phyloP scores from a whole-genome alignment of 2,113 vertebrate genomes.

The Climacteris rufus region DNA sequence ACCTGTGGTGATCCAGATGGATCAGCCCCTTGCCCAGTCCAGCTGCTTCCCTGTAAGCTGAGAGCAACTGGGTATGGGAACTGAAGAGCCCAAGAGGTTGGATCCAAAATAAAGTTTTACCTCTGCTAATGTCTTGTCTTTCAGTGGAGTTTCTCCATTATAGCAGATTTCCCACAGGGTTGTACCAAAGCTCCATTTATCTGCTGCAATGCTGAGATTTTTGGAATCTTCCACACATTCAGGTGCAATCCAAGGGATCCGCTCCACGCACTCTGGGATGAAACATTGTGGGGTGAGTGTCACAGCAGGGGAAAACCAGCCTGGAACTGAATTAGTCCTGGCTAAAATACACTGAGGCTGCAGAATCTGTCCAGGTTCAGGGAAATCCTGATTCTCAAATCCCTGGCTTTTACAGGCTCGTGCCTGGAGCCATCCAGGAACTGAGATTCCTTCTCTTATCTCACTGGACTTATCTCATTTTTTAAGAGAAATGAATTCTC shows the following conservation, averaged over 20 bases:
- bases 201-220: constrained; percentile 86
- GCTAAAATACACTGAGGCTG: neutral
- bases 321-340: neutral
- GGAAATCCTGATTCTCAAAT: neutral
- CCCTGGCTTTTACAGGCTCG: neutral
- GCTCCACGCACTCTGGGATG: constrained; percentile 84
- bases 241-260: constrained; percentile 96
- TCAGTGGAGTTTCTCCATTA: constrained; percentile 92
- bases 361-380: neutral
- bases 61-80: neutral
- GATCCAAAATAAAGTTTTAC: constrained; percentile 57
- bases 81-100: neutral
- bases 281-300: neutral
- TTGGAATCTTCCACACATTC: constrained; percentile 87
- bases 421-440: neutral
- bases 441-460: neutral
- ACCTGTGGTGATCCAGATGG: neutral
- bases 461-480: rapidly evolving
- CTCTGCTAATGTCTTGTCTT: constrained; percentile 95
- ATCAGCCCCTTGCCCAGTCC: no score
- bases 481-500: neutral
- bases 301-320: neutral
- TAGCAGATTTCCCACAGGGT: constrained; percentile 99
- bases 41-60: neutral
- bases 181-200: constrained; percentile 97